Percentiles rank a stretch among this genome's conserved stretches.
Conservation (phyloP, 2,797 vertebrate species). For the Acipenser oxyrinchus region DNA sequence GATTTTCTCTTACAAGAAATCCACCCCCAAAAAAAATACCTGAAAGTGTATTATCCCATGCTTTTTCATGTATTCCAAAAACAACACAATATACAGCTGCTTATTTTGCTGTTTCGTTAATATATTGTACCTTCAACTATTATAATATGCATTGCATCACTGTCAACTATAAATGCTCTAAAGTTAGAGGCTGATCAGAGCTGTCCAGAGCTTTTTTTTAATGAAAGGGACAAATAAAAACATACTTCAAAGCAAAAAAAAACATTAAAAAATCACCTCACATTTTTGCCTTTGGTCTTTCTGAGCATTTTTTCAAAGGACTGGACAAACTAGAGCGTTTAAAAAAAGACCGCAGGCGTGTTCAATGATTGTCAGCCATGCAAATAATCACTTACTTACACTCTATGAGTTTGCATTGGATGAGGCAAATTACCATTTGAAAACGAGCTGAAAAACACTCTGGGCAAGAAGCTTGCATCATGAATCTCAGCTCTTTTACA, state of each 20-base stretch:
- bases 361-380: conserved; percentile 91
- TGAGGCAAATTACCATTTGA: conserved; percentile 97
- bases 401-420: conserved; percentile 85
- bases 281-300: conserved; percentile 61
- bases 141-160: background rate
- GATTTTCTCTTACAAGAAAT: too few species aligned
- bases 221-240: conserved; percentile 61
- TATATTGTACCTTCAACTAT: background rate
- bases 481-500: conserved; percentile 71
- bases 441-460: conserved; percentile 92
- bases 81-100: too few species aligned
- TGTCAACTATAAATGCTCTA: conserved; percentile 6
- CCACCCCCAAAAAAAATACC: background rate
- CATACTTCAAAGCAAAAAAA: conserved; percentile 54
- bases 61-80: too few species aligned
- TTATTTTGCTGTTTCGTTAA: too few species aligned
- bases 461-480: conserved; percentile 79
- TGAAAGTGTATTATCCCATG: too few species aligned
- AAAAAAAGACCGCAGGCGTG: conserved; percentile 78
- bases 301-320: conserved; percentile 69
- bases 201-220: conserved; percentile 34
- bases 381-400: conserved; percentile 98
- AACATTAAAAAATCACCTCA: conserved; percentile 34
- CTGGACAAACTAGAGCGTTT: conserved; percentile 83
- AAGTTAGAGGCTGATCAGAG: conserved; percentile 7